Percentiles rank a stretch among this genome's conserved stretches.
Conservation (phyloP, 1,140 invertebrate genomes). For the Scylla paramamosain region DNA sequence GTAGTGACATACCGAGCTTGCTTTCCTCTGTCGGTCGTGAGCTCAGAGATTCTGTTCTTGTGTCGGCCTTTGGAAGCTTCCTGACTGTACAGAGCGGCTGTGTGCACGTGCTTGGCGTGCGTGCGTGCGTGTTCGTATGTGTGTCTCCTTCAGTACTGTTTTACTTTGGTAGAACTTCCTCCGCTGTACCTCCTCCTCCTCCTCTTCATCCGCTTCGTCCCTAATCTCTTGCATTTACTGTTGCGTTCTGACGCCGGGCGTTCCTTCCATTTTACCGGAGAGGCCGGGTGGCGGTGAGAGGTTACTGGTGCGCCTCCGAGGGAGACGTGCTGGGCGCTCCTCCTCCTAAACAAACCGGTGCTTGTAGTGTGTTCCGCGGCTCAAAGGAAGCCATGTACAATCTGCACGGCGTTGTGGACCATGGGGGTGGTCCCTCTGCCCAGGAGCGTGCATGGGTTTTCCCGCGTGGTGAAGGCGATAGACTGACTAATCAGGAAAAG, state of each 20-base stretch:
- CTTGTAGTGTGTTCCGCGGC: slow-evolving; percentile 52
- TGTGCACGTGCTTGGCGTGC: not conserved
- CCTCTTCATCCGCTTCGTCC: not conserved
- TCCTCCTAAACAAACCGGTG: slow-evolving; percentile 49
- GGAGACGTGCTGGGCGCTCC: not conserved
- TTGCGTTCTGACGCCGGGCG: slow-evolving; percentile 35
- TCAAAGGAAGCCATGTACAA: not conserved
- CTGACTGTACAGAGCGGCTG: slow-evolving; percentile 9
- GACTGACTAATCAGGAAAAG: not conserved
- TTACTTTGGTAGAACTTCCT: not conserved
- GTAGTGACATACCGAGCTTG: slow-evolving; percentile 10
- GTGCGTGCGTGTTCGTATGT: not conserved
- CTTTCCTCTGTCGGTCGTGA: slow-evolving; percentile 18
- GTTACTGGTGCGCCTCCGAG: not conserved
- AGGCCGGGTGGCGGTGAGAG: not conserved
- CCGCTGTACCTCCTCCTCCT: not conserved
- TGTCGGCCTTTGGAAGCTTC: slow-evolving; percentile 11
- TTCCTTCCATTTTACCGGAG: slow-evolving; percentile 55
- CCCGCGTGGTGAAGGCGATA: not conserved
- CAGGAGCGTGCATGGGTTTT: slow-evolving; percentile 40
- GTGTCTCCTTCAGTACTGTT: not conserved
- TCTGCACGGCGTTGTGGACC: slow-evolving; percentile 49
- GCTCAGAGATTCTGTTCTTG: not conserved
- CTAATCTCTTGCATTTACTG: slow-evolving; percentile 56
- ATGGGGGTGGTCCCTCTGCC: slow-evolving; percentile 63